Base-by-base conservation (phyloP, 2,797 vertebrate species). In the Clamator glandarius region DNA sequence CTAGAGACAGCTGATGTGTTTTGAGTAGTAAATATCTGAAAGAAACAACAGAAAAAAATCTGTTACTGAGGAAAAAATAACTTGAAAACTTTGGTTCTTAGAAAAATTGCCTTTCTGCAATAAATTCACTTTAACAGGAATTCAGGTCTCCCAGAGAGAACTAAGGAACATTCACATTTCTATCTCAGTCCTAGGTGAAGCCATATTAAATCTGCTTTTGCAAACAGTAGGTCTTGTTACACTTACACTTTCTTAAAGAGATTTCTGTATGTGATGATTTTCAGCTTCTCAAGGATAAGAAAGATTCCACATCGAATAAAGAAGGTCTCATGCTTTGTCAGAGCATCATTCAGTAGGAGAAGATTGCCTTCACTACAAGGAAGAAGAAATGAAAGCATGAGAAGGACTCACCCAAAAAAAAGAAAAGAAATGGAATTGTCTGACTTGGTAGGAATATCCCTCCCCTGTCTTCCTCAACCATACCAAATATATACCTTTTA, bases 201-300 rank as follows among this genome's bases (percentile, higher is more conserved):
- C 17, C 10, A 7, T 5, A 35, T 14, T 62, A 59, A 63, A 36
- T 23, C 12, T 36, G n/a, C 58, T 82, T 81, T 80, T 64, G 29
- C 44, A 95, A 77, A 86, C 64, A 0, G 1, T 3, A 57, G 23
- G 18, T 29, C 89, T 83, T 80, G 29, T 70, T 76, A 46, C 10
- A 92, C 99, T 98, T 96, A 99, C 99, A 99, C 99, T 99, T 99
- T 99, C 97, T 99, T 99, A 92, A 99, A 99, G 90, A 99, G 99
- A 96, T 99, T 99, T 94, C 99, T 98, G 97, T 99, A 99, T 4
- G 99, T 99, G 98, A 99, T 99, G 94, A 99, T 99, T 97, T 99
- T 99, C 72, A 99, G 98, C 94, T 99, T 99, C 96, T 99, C 99
- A 17, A 99, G 98, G 96, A 99, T 99, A 78, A 99, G 98, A 96